A percentile compares a stretch with the other conserved stretches of the same genome.
These are phyloP conservation scores for Takifugu flavidus DNA, from an alignment of 2,113 vertebrate species.

Conservation along the genomic window DNA sequence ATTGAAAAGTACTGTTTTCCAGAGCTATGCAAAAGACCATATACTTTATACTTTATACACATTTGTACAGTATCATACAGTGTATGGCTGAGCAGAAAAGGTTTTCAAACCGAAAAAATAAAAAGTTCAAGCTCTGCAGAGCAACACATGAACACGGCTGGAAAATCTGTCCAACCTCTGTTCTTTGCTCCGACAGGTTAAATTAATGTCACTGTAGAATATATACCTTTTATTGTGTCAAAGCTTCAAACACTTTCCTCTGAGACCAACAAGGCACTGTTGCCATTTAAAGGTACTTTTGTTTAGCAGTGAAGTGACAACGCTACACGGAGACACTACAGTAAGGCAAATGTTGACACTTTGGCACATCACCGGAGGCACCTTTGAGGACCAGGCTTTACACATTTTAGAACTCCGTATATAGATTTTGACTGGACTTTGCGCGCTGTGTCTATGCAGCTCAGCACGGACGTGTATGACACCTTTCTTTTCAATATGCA, in stretches of 20 bases:
- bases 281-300: conserved; percentile 45
- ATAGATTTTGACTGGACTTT: too few species aligned
- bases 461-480: conserved; percentile 21
- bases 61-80: conserved; percentile 66
- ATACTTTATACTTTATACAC: conserved; percentile 57
- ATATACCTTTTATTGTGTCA: conserved; percentile 44
- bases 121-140: conserved; percentile 30
- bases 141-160: conserved; percentile 30
- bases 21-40: conserved; percentile 46
- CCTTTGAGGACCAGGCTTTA: conserved; percentile 13
- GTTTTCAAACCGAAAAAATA: conserved; percentile 28
- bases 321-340: conserved; percentile 29
- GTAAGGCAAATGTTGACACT: conserved; percentile 52
- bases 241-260: conserved; percentile 54
- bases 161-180: conserved; percentile 19
- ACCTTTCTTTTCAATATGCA: conserved; percentile 23
- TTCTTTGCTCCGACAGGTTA: conserved; percentile 30
- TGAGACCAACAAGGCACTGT: conserved; percentile 69
- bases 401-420: too few species aligned
- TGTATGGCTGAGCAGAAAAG: conserved; percentile 41
- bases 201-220: conserved; percentile 54
- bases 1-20: conserved; percentile 56
- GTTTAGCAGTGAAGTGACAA: conserved; percentile 52
- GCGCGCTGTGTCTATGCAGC: neutral
- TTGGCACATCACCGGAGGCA: conserved; percentile 54